These are phyloP conservation scores for Agrotis segetum DNA, from an alignment of 2,888 invertebrate species.

Conservation along the genomic window DNA sequence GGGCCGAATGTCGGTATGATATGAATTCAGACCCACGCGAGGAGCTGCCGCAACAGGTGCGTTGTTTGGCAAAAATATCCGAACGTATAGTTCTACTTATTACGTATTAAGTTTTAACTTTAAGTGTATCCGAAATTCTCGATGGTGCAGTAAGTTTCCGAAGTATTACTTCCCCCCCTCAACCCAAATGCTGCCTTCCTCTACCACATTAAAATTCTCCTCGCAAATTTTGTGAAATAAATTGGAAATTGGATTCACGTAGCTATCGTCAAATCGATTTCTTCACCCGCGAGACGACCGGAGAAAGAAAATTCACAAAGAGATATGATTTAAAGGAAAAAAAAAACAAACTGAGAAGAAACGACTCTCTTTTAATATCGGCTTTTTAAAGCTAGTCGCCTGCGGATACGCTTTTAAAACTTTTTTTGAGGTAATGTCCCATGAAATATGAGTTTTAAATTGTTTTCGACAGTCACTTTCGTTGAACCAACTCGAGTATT, in stretches of 20 bases:
- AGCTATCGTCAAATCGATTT: constrained; percentile 81
- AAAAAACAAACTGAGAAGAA: constrained; percentile 67
- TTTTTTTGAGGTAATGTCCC: constrained; percentile 66
- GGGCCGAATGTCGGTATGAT: constrained; percentile 46
- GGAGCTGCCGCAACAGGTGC: constrained; percentile 56
- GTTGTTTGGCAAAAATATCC: constrained; percentile 32
- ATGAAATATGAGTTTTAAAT: constrained; percentile 63
- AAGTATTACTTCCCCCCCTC: constrained; percentile 61
- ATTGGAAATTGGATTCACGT: constrained; percentile 80
- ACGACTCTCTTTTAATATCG: constrained; percentile 70
- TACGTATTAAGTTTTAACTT: constrained; percentile 32
- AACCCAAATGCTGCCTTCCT: constrained; percentile 48
- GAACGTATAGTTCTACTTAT: constrained; percentile 12
- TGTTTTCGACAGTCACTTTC: constrained; percentile 39
- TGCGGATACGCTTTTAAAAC: constrained; percentile 65
- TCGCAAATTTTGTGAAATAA: constrained; percentile 80
- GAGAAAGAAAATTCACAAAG: constrained; percentile 71
- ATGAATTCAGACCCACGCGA: constrained; percentile 59
- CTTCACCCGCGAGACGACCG: constrained; percentile 74
- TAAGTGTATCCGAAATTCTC: constrained; percentile 58
- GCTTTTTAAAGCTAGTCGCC: constrained; percentile 71
- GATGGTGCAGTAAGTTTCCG: constrained; percentile 70
- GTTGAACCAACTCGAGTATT: constrained; percentile 24
- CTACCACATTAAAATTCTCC: constrained; percentile 78
- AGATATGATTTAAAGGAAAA: constrained; percentile 74